phyloP scores from a whole-genome alignment of 2,797 vertebrate genomes.

The Melanotaenia pygmaea region DNA sequence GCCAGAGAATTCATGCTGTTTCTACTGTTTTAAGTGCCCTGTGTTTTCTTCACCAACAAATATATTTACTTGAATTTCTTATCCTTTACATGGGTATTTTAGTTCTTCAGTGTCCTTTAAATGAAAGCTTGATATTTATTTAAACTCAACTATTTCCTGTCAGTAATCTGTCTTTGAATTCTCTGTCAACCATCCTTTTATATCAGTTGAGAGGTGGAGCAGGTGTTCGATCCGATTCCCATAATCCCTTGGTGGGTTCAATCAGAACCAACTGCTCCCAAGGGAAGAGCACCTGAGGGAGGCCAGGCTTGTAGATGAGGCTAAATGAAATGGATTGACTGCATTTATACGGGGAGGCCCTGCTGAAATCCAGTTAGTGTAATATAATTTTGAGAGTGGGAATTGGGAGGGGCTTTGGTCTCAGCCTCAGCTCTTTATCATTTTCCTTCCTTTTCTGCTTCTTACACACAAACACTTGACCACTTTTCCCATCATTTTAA shows the following conservation, averaged over 20 bases:
- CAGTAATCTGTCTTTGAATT: neutral
- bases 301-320: constrained; percentile 50
- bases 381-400: constrained; percentile 50
- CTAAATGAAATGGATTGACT: constrained; percentile 73
- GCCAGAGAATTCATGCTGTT: constrained; percentile 1
- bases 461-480: neutral
- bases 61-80: neutral
- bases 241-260: constrained; percentile 70
- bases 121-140: neutral
- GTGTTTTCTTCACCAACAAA: neutral
- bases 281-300: constrained; percentile 73
- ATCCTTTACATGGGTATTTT: neutral
- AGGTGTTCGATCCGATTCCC: constrained; percentile 71
- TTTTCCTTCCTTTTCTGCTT: constrained; percentile 1
- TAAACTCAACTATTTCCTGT: neutral
- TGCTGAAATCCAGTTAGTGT: constrained; percentile 56
- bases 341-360: constrained; percentile 43
- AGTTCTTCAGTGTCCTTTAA: neutral
- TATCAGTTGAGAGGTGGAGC: constrained; percentile 63
- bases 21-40: neutral
- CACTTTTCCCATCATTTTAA: neutral
- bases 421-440: constrained; percentile 22
- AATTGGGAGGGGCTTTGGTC: constrained; percentile 11
- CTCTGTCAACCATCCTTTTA: constrained; percentile 2
- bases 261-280: constrained; percentile 64